Base-by-base conservation (phyloP, 2,888 invertebrate species). In the Eristalinus sepulchralis region DNA sequence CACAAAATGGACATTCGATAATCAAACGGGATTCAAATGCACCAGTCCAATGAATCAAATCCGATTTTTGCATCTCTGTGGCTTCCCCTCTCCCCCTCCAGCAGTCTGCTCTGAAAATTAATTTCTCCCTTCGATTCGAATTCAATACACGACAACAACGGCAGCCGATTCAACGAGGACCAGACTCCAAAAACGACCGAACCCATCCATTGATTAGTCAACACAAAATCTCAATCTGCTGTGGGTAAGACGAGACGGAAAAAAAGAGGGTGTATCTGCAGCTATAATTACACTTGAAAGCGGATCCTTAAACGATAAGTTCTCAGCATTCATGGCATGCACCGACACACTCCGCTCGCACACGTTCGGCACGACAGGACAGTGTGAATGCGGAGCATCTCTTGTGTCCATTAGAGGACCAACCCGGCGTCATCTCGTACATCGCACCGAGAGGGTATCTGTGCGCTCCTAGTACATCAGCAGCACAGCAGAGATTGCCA, bases 321-420 rank as follows among this genome's bases (percentile, higher is more conserved):
- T 36, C 27, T 62, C 66, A 71, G 62, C 75, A 84, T 80, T 71
- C 80, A 76, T 60, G 80, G 76, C 75, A 75, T 75, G 79, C 63
- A 70, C 11, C 27, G 75, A 47, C 22, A 83, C 64, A 72, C 34
- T 64, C 55, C 66, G 80, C 60, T 70, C 75, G 22, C 27, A 27
- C 53, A 20, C 17, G 17, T 36, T 75, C 70, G 5, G 27, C 27
- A 27, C 27, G 27, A 62, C 68, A 57, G 22, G 27, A 34, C 60
- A 57, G 27, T 59, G 33, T 39, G 59, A 10, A 27, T 6, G 59
- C 13, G 31, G 24, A 27, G 71, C 71, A 47, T 63, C 34, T 63
- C 76, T 64, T 22, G 75, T 83, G 83, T 83, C 83, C 73, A 75
- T 79, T 63, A 76, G 78, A 11, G 59, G 79, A 64, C 66, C 39